These are phyloP conservation scores for Scolopax mira DNA, from an alignment of 2,113 vertebrate genomes.

Conservation along the genomic window DNA sequence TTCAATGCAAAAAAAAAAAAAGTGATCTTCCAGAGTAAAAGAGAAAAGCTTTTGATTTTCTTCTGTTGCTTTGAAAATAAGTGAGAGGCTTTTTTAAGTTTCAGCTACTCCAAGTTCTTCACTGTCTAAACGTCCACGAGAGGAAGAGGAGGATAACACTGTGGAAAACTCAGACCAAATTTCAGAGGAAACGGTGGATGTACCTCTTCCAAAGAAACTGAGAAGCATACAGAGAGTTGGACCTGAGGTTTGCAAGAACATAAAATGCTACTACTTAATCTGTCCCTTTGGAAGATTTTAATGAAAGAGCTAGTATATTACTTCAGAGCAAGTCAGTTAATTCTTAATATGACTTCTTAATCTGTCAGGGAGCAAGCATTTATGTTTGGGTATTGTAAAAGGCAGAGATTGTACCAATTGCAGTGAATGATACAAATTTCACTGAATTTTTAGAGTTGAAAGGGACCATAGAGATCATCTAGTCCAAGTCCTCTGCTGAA, in stretches of 20 bases:
- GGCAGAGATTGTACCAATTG: not conserved
- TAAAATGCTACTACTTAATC: not conserved
- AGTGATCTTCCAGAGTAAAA: not conserved
- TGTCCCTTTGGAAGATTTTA: not conserved
- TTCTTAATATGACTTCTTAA: not conserved
- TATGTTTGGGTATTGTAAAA: not conserved
- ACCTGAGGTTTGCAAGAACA: conserved; percentile 79
- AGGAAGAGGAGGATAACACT: conserved; percentile 89
- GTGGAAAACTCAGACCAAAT: conserved; percentile 80
- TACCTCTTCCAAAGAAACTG: conserved; percentile 89
- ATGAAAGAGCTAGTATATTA: not conserved
- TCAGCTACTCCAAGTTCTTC: conserved; percentile 89
- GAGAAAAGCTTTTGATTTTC: not conserved
- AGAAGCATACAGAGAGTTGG: conserved; percentile 88
- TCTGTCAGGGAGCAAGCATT: not conserved
- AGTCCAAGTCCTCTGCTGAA: too few relatives aligned
- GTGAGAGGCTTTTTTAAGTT: conserved; percentile 70
- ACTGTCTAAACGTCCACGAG: conserved; percentile 88
- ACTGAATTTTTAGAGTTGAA: too few relatives aligned
- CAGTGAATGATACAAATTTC: not conserved
- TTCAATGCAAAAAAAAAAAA: not conserved
- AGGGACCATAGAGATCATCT: too few relatives aligned
- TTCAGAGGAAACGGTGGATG: conserved; percentile 85
- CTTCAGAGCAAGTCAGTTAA: not conserved
- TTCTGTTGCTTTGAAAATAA: not conserved